Conservation (phyloP, 2,888 invertebrate species). For the Ditula angustiorana region DNA sequence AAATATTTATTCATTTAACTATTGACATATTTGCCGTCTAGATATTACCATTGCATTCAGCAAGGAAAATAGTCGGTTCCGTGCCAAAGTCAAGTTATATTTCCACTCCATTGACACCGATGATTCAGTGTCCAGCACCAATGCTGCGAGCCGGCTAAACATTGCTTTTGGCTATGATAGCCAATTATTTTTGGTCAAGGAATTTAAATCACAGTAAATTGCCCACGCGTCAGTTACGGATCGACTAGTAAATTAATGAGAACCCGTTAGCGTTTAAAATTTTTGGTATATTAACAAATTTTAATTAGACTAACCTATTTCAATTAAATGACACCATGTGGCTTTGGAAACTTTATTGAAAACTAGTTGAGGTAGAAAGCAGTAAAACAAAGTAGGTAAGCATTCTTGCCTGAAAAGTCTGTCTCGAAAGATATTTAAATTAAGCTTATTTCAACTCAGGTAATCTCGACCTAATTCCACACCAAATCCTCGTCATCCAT, state of each 20-base stretch:
- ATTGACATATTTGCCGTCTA: slow-evolving; percentile 21
- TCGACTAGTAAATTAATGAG: slow-evolving; percentile 62
- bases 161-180: slow-evolving; percentile 67
- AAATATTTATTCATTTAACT: too few species aligned
- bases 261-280: slow-evolving; percentile 16
- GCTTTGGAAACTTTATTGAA: too few species aligned
- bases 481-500: slow-evolving; percentile 28
- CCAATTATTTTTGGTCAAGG: slow-evolving; percentile 72
- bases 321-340: neutral
- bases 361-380: neutral
- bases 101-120: slow-evolving; percentile 71
- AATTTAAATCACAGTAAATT: slow-evolving; percentile 64
- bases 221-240: slow-evolving; percentile 65
- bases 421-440: neutral
- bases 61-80: slow-evolving; percentile 60
- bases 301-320: slow-evolving; percentile 8
- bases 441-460: neutral
- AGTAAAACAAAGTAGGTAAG: too few species aligned
- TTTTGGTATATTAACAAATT: slow-evolving; percentile 16
- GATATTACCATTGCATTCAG: slow-evolving; percentile 56
- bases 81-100: slow-evolving; percentile 77
- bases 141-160: slow-evolving; percentile 50
- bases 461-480: slow-evolving; percentile 21
- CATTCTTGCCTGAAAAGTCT: too few species aligned
- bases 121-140: slow-evolving; percentile 64